phyloP scores from a whole-genome alignment of 2,888 invertebrate genomes.

The Argyra leucocephala region DNA sequence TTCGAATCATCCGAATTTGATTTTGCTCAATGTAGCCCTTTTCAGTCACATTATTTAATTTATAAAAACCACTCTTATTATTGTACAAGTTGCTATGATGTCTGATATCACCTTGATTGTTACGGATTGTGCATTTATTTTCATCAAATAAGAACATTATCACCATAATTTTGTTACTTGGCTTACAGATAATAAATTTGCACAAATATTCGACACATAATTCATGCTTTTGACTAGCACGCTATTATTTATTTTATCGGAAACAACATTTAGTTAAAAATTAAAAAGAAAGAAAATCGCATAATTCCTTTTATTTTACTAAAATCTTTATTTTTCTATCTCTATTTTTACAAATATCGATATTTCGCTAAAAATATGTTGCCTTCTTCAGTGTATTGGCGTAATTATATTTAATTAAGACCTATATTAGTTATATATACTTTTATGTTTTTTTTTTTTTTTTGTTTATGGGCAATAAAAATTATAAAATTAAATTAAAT shows the following conservation, averaged over 20 bases:
- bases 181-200: constrained; percentile 25
- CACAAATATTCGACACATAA: constrained; percentile 22
- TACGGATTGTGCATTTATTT: background rate
- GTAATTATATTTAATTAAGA: too few species aligned
- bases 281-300: too few species aligned
- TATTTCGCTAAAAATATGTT: too few species aligned
- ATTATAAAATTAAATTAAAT: too few species aligned
- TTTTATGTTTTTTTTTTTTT: too few species aligned
- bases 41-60: constrained; percentile 15
- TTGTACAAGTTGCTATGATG: constrained; percentile 15
- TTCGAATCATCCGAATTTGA: constrained; percentile 15
- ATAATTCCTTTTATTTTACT: too few species aligned
- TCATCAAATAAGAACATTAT: background rate
- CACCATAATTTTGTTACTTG: constrained; percentile 23
- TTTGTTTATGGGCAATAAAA: too few species aligned
- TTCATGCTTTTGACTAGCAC: constrained; percentile 23
- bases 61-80: constrained; percentile 19
- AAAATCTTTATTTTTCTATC: too few species aligned
- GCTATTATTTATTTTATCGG: constrained; percentile 23
- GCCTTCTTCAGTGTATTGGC: too few species aligned
- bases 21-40: constrained; percentile 15
- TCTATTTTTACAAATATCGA: too few species aligned
- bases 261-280: constrained; percentile 24
- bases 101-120: background rate
- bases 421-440: too few species aligned